Evolutionary conservation across 2,113 vertebrate species (phyloP), one percentile per base, ranked within the genome.

Genomic region (Acanthochromis polyacanthus): DNA sequence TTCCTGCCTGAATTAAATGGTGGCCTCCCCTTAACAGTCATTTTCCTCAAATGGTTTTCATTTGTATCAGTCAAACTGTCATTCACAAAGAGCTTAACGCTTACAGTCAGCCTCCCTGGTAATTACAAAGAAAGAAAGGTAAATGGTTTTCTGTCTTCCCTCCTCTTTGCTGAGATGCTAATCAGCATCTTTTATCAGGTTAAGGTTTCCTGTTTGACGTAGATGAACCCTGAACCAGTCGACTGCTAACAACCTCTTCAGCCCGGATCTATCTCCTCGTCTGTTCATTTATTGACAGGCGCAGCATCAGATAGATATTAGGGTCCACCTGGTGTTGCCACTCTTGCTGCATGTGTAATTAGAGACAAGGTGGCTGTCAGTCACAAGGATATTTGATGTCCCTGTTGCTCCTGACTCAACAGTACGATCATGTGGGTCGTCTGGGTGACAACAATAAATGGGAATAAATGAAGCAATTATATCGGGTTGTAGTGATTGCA

Each of bases 401-500:
- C 15, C 66, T 60, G 75, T 82, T 79, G 22, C 59, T 3, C 19
- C 45, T 3, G 56, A 59, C 64, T 84, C 85, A 4, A 66, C 81
- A 36, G 69, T 50, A 12, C 10, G 3, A 73, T 74, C 73, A 69
- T 16, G 20, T 74, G 40, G 73, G 69, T 84, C 77, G 52, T 12
- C 51, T 45, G 38, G 75, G 71, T 71, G 89, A 80, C 81, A 61
- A 61, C 82, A 91, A 90, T 83, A 86, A 92, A 91, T 78, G 76
- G 82, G 83, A 87, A 89, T 90, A 83, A 90, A 93, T 89, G 61
- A 83, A 82, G 83, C 80, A 83, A 87, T 91, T 90, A 88, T 62
- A 66, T 62, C 0, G 4, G 36, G 56, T 66, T 73, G 67, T 67
- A 20, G 64, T 43, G 65, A 78, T 82, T 82, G 67, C 55, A 72